Base-by-base conservation (phyloP, 2,888 invertebrate genomes). In the Pasiphila rectangulata region DNA sequence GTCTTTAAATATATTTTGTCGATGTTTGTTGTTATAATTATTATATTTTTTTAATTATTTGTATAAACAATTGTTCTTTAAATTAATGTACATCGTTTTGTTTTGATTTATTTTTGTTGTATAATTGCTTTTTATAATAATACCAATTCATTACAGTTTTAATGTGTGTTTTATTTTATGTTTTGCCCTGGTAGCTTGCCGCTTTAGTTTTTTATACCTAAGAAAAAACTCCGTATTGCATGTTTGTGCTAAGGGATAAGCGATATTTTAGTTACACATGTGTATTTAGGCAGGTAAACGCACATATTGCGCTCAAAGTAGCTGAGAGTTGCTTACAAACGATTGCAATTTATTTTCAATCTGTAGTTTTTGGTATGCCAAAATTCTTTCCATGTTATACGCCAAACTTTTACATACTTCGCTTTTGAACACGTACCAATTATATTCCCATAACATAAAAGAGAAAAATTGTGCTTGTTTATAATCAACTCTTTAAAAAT, bases 11-110 rank as follows among this genome's bases (percentile, higher is more conserved):
- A 87, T 87, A 87, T 88, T 88, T 85, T 88, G 87, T 88, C 89
- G 79, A 88, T 89, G 89, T 89, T 89, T 89, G 89, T 89, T 89
- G 89, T 89, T 89, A 89, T 89, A 90, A 87, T 84, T 89, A 90
- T 89, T 89, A 87, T 88, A 87, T 90, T 90, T 90, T 90, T 91
- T 90, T 91, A 90, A 91, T 90, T 90, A 90, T 90, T 90, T 91
- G 91, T 91, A 91, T 90, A 91, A 91, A 90, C 91, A 90, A 90
- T 92, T 92, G 91, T 92, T 92, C 92, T 91, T 92, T 92, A 92
- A 92, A 92, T 92, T 92, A 91, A 91, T 92, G 92, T 92, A 92
- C 91, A 92, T 92, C 92, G 92, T 92, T 92, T 92, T 92, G 91
- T 92, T 92, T 92, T 91, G 90, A 90, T 90, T 92, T 91, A 91